Conservation (phyloP, 2,113 vertebrate species). For the Anhinga rufa region DNA sequence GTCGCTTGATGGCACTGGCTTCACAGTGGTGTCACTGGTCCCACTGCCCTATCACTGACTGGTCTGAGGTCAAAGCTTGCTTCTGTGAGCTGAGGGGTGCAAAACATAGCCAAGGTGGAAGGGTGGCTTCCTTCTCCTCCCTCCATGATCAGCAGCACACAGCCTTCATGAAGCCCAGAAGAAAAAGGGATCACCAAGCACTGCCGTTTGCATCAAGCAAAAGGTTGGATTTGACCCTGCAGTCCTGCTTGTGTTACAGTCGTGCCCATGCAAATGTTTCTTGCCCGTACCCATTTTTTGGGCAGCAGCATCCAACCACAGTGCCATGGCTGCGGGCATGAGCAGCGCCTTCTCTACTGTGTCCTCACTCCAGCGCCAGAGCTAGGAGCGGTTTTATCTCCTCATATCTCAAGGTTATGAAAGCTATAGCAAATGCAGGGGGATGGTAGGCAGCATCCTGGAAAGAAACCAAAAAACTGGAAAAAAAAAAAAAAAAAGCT, state of each 20-base stretch:
- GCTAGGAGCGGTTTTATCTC: not conserved
- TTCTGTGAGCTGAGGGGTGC: not conserved
- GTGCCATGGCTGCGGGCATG: not conserved
- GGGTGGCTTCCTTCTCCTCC: not conserved
- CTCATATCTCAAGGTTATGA: not conserved
- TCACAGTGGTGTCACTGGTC: not conserved
- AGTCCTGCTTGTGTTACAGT: not conserved
- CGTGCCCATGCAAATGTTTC: fast-evolving
- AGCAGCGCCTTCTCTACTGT: not conserved
- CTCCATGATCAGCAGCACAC: not conserved
- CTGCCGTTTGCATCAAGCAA: not conserved
- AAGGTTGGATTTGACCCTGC: not conserved
- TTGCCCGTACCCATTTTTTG: not conserved
- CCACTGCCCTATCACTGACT: not conserved
- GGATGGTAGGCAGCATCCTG: not conserved
- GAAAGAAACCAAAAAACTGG: not conserved
- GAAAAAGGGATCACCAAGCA: not conserved
- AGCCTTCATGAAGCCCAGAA: not conserved
- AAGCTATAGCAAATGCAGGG: not conserved
- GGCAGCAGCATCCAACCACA: fast-evolving
- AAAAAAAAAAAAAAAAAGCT: not conserved
- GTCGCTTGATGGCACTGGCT: not conserved
- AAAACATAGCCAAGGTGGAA: not conserved
- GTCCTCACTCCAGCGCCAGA: not conserved
- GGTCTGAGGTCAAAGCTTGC: not conserved